A percentile compares a stretch with the other conserved stretches of the same genome.
phyloP scores from a whole-genome alignment of 2,888 invertebrate species.

The Polymixis flavicincta region DNA sequence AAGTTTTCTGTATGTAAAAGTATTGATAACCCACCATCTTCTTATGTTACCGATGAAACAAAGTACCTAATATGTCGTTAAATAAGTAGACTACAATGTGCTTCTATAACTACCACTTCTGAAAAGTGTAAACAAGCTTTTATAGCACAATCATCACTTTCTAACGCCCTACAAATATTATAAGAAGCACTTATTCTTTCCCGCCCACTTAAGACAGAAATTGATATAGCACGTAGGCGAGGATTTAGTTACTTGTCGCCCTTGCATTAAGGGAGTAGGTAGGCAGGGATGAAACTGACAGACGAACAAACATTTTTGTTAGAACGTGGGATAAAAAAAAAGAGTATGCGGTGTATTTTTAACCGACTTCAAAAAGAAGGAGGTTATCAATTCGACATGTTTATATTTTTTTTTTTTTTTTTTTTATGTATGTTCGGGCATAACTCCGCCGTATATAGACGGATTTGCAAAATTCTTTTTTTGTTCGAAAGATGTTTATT shows the following conservation, averaged over 20 bases:
- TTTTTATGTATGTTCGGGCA: no score
- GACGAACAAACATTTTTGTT: background rate
- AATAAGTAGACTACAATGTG: background rate
- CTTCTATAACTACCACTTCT: slow-evolving; percentile 1
- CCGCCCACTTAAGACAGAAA: slow-evolving; percentile 24
- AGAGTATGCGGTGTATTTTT: background rate
- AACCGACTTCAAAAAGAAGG: no score
- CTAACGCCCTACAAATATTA: slow-evolving; percentile 10
- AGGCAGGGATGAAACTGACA: slow-evolving; percentile 15
- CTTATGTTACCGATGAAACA: background rate
- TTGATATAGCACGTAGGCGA: slow-evolving; percentile 37
- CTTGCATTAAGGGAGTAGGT: slow-evolving; percentile 13
- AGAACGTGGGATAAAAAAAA: background rate
- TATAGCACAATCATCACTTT: background rate
- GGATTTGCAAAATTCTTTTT: no score
- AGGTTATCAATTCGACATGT: no score
- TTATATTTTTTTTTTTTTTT: no score
- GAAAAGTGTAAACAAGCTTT: background rate
- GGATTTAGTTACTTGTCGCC: slow-evolving; percentile 19
- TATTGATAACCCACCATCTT: background rate
- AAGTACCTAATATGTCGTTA: background rate
- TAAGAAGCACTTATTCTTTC: background rate
- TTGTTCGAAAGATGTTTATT: no score
- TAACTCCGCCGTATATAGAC: no score
- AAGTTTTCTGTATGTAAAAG: no score